Conservation (phyloP, 2,888 invertebrate genomes). For the Tenthredo mesomela region DNA sequence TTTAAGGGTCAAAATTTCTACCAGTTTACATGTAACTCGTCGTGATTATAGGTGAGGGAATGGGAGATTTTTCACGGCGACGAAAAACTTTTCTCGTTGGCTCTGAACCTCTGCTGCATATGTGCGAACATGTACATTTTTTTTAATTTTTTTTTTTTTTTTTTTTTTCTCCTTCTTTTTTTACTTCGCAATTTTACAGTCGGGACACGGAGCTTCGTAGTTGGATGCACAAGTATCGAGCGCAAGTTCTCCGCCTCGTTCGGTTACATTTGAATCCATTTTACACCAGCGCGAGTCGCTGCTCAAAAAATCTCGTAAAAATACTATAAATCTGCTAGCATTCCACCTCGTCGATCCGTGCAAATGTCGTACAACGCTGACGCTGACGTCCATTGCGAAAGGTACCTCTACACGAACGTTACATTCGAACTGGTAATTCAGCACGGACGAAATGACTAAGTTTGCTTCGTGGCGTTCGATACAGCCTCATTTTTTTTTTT, state of each 20-base stretch:
- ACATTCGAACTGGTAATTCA: conserved; percentile 5
- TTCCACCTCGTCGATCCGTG: conserved; percentile 6
- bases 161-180: neutral
- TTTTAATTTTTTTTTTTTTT: neutral
- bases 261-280: conserved; percentile 36
- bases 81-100: neutral
- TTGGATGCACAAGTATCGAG: neutral
- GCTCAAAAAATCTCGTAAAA: conserved; percentile 35
- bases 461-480: conserved; percentile 12
- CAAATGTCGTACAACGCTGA: neutral
- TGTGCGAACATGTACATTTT: neutral
- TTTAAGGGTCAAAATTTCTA: neutral
- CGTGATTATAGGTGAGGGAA: neutral
- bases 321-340: conserved; percentile 29
- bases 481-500: neutral
- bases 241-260: conserved; percentile 8
- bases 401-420: neutral
- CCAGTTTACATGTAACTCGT: neutral
- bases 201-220: neutral
- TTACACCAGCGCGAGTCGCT: conserved; percentile 29
- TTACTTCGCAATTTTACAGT: neutral
- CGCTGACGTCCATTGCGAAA: conserved; percentile 19
- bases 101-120: neutral
- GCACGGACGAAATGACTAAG: conserved; percentile 21
- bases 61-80: neutral